Percentiles rank a stretch among this genome's conserved stretches.
These are phyloP conservation scores for Holacanthella duospinosa DNA, from an alignment of 2,888 invertebrate genomes.

Conservation along the genomic window DNA sequence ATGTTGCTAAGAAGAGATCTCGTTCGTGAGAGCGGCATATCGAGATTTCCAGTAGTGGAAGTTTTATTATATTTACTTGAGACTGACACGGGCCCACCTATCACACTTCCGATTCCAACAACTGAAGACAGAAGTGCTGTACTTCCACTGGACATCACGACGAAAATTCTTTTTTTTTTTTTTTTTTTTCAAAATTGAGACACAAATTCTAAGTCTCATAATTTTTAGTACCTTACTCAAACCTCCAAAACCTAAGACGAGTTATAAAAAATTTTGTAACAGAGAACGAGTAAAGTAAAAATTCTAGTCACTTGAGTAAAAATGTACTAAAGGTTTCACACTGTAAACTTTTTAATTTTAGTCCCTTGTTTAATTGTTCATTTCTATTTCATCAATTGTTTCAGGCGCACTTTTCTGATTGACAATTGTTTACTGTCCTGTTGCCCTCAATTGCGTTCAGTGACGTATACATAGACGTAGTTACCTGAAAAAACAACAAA, in stretches of 20 bases:
- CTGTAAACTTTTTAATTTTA: too few relatives aligned
- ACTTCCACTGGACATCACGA: conserved; percentile 37
- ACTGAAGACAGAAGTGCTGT: conserved; percentile 35
- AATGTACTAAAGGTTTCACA: neutral
- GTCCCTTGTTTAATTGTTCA: neutral
- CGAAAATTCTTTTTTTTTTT: too few relatives aligned
- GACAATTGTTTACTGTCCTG: neutral
- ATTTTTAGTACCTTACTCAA: too few relatives aligned
- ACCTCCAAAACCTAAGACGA: too few relatives aligned
- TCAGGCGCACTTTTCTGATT: neutral
- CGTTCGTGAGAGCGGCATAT: conserved; percentile 43
- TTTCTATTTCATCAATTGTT: neutral
- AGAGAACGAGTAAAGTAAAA: too few relatives aligned
- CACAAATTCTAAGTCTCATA: neutral
- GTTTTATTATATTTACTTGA: conserved; percentile 19
- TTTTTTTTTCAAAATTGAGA: neutral
- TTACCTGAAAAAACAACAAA: neutral
- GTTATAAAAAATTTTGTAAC: too few relatives aligned
- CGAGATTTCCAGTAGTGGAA: conserved; percentile 30
- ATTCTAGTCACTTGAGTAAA: neutral
- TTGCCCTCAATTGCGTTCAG: neutral
- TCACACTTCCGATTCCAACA: conserved; percentile 26
- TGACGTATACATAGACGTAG: neutral
- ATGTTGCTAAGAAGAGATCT: conserved; percentile 43
- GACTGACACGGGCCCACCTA: neutral